Conservation (phyloP, 2,797 vertebrate species). For the Enteromius mattozi region DNA sequence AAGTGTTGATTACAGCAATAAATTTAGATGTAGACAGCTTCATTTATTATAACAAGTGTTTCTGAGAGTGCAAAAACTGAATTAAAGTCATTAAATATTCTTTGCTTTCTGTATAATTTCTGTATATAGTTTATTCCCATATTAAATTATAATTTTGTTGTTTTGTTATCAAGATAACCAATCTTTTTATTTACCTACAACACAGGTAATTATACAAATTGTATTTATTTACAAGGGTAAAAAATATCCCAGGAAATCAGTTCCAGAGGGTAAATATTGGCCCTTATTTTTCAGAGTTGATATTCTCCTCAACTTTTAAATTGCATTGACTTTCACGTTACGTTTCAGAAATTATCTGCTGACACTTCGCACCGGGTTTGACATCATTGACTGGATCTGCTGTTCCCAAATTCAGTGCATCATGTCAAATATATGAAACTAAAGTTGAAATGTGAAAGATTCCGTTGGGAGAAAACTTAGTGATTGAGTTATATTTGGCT, state of each 20-base stretch:
- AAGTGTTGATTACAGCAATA: neutral
- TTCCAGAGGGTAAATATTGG: neutral
- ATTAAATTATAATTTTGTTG: neutral
- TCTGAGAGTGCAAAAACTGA: too few relatives aligned
- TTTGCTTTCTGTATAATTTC: too few relatives aligned
- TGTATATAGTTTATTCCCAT: too few relatives aligned
- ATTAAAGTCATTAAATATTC: too few relatives aligned
- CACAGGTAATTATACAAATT: neutral
- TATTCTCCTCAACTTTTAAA: neutral
- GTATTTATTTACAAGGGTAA: neutral
- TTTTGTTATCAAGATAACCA: neutral
- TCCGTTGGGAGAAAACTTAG: neutral
- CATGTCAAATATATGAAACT: neutral
- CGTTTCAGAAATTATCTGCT: neutral
- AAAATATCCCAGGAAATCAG: neutral
- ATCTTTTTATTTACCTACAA: neutral
- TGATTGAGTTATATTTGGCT: neutral
- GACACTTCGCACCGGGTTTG: neutral
- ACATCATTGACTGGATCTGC: neutral
- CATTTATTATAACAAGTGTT: too few relatives aligned
- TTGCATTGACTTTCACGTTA: neutral
- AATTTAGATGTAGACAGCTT: neutral
- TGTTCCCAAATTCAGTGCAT: neutral
- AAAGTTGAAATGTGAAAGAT: neutral
- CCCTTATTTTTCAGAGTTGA: neutral